Base-by-base conservation (phyloP, 2,113 vertebrate genomes). In the Oreochromis tanganicae region DNA sequence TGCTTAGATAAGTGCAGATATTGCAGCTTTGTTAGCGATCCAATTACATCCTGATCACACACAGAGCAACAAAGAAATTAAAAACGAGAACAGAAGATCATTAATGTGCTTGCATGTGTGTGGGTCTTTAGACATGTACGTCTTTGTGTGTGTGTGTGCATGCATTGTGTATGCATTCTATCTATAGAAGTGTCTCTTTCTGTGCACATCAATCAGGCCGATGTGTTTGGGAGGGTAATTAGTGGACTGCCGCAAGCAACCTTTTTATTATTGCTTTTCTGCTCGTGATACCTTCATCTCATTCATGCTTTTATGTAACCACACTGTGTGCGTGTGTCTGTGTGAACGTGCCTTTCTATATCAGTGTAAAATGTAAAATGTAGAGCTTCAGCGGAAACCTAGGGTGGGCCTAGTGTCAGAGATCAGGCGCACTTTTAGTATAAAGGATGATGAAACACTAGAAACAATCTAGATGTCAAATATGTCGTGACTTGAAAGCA, bases 201-300 rank as follows among this genome's bases (percentile, higher is more conserved):
- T 82, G 88, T 59, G 36, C 81, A 92, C 87, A 96, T 95, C 95
- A 94, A 94, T 95, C 94, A 94, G 84, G 82, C 59, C 29, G 78
- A 52, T 88, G 89, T 91, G 91, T 94, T 93, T 93, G 89, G 86
- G 86, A 91, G 88, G 89, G 87, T 96, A 96, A 96, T 95, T 95
- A 95, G 93, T 82, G 87, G 90, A 84, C 87, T 57, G 92, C 93
- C 78, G 85, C 80, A 84, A 91, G 93, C 92, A 68, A 89, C 80
- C 90, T 83, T 86, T 94, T 88, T 75, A 82, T 90, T 83, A 34
- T 59, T 75, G 24, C 59, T 85, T 85, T 88, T 90, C 91, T 83
- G 87, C 81, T 80, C 2, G 4, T 52, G 32, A 93, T 34, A 75
- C 91, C 85, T 92, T 89, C 83, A 92, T 93, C 84, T 89, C 80